These are phyloP conservation scores for Melanostigma gelatinosum DNA, from an alignment of 2,113 vertebrate genomes.

Conservation along the genomic window DNA sequence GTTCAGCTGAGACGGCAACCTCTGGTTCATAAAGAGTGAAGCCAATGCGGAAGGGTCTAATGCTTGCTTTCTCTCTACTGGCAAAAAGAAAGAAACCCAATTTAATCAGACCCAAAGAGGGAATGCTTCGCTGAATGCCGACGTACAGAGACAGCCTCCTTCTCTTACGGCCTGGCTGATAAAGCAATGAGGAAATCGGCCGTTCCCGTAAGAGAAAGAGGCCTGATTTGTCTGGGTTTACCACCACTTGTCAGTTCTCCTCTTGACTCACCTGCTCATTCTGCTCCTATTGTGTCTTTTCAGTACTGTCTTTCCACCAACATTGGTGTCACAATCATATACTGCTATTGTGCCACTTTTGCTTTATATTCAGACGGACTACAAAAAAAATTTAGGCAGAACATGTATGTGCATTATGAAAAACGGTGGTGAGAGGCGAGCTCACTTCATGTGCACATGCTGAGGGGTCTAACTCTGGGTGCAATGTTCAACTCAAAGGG, in stretches of 20 bases:
- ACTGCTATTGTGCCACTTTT: neutral
- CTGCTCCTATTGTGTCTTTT: conserved; percentile 26
- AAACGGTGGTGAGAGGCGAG: neutral
- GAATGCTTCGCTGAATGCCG: conserved; percentile 36
- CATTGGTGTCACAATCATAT: neutral
- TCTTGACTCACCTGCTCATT: conserved; percentile 34
- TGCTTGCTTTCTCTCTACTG: too few relatives aligned
- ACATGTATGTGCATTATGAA: neutral
- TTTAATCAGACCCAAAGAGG: conserved; percentile 53
- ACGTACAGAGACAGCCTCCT: conserved; percentile 33
- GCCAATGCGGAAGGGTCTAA: too few relatives aligned
- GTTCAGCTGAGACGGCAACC: too few relatives aligned
- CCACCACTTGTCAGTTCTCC: conserved; percentile 21
- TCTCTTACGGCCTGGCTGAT: conserved; percentile 64
- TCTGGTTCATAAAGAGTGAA: too few relatives aligned
- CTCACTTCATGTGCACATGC: neutral
- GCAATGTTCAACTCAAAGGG: neutral
- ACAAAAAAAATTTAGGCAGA: neutral
- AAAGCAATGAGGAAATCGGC: conserved; percentile 63
- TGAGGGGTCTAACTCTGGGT: neutral
- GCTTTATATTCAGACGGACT: conserved; percentile 2
- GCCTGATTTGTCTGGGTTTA: conserved; percentile 34
- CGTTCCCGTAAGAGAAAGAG: conserved; percentile 56
- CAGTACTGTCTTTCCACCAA: conserved; percentile 4
- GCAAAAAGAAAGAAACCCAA: too few relatives aligned